These are phyloP conservation scores for Notolepis coatsorum DNA, from an alignment of 2,797 vertebrate genomes.

Conservation along the genomic window DNA sequence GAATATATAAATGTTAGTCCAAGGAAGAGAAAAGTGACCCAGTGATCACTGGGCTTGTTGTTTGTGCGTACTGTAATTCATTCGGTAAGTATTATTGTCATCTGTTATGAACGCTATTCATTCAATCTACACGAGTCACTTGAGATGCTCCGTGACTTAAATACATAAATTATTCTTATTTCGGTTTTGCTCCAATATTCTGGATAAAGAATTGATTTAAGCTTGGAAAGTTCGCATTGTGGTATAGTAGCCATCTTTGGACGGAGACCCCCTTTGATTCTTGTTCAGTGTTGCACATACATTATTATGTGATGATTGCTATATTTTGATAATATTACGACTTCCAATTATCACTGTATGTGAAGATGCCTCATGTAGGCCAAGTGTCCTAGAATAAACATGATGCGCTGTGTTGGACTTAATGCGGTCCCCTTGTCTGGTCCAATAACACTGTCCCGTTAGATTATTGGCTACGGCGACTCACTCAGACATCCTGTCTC, in stretches of 20 bases:
- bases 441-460: neutral
- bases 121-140: slow-evolving; percentile 12
- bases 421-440: neutral
- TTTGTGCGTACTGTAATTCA: slow-evolving; percentile 64
- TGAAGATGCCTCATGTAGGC: neutral
- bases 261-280: slow-evolving; percentile 2
- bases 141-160: neutral
- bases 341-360: neutral
- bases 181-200: neutral
- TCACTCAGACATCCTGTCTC: too few relatives aligned
- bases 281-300: slow-evolving; percentile 39
- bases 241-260: slow-evolving; percentile 74
- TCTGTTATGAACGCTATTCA: neutral
- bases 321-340: neutral
- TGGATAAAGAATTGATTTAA: neutral
- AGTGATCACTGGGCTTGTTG: slow-evolving; percentile 22
- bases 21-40: slow-evolving; percentile 37
- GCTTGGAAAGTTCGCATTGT: slow-evolving; percentile 59
- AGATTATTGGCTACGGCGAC: too few relatives aligned
- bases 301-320: slow-evolving; percentile 11
- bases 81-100: slow-evolving; percentile 69
- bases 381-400: neutral
- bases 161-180: neutral
- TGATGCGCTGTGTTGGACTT: neutral
- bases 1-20: neutral